Conservation (phyloP, 2,113 vertebrate species). For the Equus przewalskii region DNA sequence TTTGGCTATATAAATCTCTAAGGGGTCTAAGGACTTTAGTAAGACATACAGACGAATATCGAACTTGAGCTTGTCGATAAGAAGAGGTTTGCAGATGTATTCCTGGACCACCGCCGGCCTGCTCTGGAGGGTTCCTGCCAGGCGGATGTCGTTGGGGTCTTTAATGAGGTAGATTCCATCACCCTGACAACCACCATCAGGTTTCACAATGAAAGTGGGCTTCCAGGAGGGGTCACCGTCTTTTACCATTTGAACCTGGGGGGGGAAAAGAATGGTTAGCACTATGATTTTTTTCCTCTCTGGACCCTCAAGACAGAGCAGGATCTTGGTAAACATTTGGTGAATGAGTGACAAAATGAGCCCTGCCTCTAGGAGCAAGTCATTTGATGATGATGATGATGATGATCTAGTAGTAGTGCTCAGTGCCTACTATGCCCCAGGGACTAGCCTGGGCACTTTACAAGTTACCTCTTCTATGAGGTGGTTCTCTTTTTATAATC, state of each 20-base stretch:
- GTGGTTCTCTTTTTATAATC: background rate
- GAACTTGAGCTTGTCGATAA: conserved; percentile 98
- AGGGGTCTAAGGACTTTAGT: conserved; percentile 95
- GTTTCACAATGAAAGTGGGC: conserved; percentile 97
- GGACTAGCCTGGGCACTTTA: background rate
- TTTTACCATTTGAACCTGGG: conserved; percentile 92
- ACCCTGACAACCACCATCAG: conserved; percentile 97
- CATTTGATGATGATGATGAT: background rate
- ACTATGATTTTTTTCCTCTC: background rate
- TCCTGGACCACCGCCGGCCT: conserved; percentile 96
- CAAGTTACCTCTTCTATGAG: background rate
- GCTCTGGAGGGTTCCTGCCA: conserved; percentile 89
- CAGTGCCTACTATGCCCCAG: background rate
- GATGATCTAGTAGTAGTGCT: background rate
- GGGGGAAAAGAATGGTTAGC: background rate
- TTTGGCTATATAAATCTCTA: conserved; percentile 98
- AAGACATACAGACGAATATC: conserved; percentile 98
- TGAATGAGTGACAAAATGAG: background rate
- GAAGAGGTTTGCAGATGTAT: conserved; percentile 95
- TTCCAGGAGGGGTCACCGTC: conserved; percentile 91
- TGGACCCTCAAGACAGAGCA: background rate
- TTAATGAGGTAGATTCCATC: conserved; percentile 99
- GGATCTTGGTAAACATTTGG: background rate
- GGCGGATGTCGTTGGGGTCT: conserved; percentile 93
- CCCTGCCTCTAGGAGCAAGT: background rate